These are phyloP conservation scores for Synanthedon andrenaeformis DNA, from an alignment of 2,888 invertebrate species.

Conservation along the genomic window DNA sequence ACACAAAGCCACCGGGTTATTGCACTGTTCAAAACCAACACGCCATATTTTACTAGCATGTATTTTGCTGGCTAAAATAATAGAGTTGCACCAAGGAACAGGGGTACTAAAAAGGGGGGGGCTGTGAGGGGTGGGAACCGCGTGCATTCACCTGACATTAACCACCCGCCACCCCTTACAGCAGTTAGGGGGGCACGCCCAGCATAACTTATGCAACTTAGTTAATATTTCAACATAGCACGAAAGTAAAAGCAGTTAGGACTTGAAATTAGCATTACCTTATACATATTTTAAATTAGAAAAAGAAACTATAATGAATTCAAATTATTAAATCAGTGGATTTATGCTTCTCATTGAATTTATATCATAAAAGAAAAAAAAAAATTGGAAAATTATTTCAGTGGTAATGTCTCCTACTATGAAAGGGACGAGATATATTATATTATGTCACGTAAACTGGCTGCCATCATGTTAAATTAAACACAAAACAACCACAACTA, in stretches of 20 bases:
- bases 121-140: not conserved
- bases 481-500: not conserved
- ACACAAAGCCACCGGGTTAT: constrained; percentile 9
- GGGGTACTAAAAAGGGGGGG: constrained; percentile 1
- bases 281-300: no score
- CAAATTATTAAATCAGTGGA: no score
- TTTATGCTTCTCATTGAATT: no score
- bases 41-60: constrained; percentile 10
- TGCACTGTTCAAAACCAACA: constrained; percentile 18
- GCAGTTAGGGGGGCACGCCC: constrained; percentile 11
- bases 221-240: constrained; percentile 57
- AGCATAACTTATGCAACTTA: constrained; percentile 59
- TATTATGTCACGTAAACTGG: no score
- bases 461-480: not conserved
- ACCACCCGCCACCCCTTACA: constrained; percentile 11
- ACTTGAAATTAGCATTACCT: not conserved
- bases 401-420: no score
- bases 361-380: no score
- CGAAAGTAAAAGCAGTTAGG: constrained; percentile 49
- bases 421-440: no score
- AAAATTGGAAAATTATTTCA: no score
- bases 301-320: no score
- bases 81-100: constrained; percentile 8
- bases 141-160: constrained; percentile 28
- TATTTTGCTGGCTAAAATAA: constrained; percentile 13